Base-by-base conservation (phyloP, 1,140 invertebrate species). In the Calycopis cecrops region DNA sequence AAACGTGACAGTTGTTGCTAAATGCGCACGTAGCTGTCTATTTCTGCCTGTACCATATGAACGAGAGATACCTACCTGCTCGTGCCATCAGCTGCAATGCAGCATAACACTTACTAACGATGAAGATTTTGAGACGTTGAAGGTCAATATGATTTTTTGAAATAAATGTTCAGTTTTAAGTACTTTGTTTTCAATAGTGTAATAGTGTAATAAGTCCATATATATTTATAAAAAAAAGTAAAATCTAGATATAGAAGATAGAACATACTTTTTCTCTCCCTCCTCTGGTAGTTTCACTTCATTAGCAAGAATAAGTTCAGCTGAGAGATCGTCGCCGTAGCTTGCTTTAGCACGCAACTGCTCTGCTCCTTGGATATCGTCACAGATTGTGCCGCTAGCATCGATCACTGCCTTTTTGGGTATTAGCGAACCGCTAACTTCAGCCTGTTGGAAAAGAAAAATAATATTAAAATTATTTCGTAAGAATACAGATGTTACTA, bases 281-380 rank as follows among this genome's bases (percentile, higher is more conserved):
- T 66, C 63, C 1, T 74, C 69, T 6, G 73, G 57, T 9, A 70
- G 12, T 8, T 56, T 18, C 6, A 63, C 21, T 1, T 62, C 59
- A 3, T 52, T 50, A 0, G 53, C 56, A 18, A 79, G 79, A 4
- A 55, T 57, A 0, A 73, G 1, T 35, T 88, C 84, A 9, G 76
- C 54, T 11, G 63, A 59, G 6, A 75, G 59, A 50, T 88, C 79
- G 16, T 75, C 69, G 0, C 85, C 87, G 35, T 88, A 88, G 59
- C 65, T 76, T 28, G 66, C 74, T 59, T 88, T 88, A 9, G 79
- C 1, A 34, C 70, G 65, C 62, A 77, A 88, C 11, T 85, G 85
- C 12, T 79, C 7, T 2, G 76, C 62, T 0, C 73, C 63, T 3
- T 80, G 77, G 0, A 61, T 48, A 21, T 70, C 35, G 1, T 38